Evolutionary conservation across 2,888 invertebrate species (phyloP), one percentile per base, ranked within the genome.

Genomic region (Alloplasta piceator): DNA sequence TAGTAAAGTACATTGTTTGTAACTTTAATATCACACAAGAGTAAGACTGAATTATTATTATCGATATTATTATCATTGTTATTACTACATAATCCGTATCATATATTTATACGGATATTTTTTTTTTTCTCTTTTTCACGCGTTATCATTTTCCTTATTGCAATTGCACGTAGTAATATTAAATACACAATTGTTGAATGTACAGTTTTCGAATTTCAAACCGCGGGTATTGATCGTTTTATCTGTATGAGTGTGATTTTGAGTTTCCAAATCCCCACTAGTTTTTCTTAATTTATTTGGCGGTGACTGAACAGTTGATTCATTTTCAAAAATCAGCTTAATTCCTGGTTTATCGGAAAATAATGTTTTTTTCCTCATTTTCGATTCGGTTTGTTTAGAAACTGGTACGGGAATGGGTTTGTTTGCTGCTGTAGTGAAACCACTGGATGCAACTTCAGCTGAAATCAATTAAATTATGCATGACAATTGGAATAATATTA

Each of bases 351-450:
- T 68, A 6, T 39, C 58, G n/a, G 5, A 5, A 60, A 60, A 60
- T 5, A 10, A 60, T 60, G 36, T 60, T 38, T 10, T 60, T n/a
- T 6, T 60, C 9, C 67, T 52, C n/a, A 52, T 41, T 26, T 58
- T n/a, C 7, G 63, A 55, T 26, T 41, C 14, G 9, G 63, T 73
- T 38, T 10, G 52, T 55, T 68, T 63, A 2, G 36, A 41, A 26
- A 68, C 12, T 61, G 63, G 70, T 16, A 76, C 36, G 5, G 70
- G 41, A 12, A 76, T 70, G 16, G 52, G 76, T 58, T 76, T 61
- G 1, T 70, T 76, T 10, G 10, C 61, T 55, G 76, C 70, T 76
- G 76, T 70, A 5, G 61, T 63, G 36, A 70, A 76, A 61, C 70
- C 63, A 76, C 68, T 68, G 56, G 50, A 4, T n/a, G 55, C 63